Percentiles rank a stretch among this genome's conserved stretches.
Evolutionary conservation across 2,113 vertebrate species (phyloP).

Genomic region (Noctilio leporinus): DNA sequence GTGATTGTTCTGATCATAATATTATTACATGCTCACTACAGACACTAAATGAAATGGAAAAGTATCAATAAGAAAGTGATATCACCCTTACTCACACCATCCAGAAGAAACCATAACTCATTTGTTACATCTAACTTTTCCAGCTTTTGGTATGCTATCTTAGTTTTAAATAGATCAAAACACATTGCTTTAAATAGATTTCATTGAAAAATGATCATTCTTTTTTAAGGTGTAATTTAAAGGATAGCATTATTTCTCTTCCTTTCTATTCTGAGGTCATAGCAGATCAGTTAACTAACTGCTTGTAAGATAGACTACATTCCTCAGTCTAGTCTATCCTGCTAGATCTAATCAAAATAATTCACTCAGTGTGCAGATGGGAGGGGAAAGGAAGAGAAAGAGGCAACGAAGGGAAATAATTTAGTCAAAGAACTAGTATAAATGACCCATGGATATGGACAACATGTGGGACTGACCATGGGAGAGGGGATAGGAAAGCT

Average conservation of each 20-base stretch:
- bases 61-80: background rate
- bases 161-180: background rate
- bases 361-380: no score
- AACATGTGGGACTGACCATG: no score
- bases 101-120: background rate
- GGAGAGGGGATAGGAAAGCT: no score
- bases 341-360: slow-evolving; percentile 39
- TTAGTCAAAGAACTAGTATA: no score
- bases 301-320: background rate
- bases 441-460: no score
- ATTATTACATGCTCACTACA: background rate
- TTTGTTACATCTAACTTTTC: background rate
- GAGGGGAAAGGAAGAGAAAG: no score
- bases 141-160: background rate
- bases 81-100: background rate
- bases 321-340: slow-evolving; percentile 16
- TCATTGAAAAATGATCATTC: background rate
- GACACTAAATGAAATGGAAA: background rate
- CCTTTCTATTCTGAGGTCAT: background rate
- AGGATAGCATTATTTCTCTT: background rate
- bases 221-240: background rate
- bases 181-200: background rate
- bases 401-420: no score
- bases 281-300: slow-evolving; percentile 16
- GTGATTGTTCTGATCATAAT: background rate